phyloP scores from a whole-genome alignment of 1,140 invertebrate genomes.

The Eupristina koningsbergeri region DNA sequence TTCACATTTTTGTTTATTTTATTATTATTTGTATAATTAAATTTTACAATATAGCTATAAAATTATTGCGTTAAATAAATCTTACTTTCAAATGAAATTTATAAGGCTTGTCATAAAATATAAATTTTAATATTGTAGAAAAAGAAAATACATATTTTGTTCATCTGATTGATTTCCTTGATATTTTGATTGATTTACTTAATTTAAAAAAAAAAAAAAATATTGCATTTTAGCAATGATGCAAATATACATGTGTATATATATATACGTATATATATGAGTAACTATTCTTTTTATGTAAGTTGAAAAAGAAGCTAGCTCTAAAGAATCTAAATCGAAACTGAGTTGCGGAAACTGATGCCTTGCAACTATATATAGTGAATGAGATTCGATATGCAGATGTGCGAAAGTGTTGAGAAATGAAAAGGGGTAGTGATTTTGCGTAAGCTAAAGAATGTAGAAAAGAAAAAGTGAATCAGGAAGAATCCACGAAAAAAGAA shows the following conservation, averaged over 20 bases:
- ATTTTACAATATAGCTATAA: too few relatives aligned
- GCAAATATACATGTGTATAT: background rate
- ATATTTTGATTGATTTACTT: too few relatives aligned
- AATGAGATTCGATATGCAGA: conserved; percentile 48
- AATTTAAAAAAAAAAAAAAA: too few relatives aligned
- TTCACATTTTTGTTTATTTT: too few relatives aligned
- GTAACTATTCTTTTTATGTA: background rate
- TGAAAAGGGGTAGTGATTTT: conserved; percentile 42
- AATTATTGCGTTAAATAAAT: too few relatives aligned
- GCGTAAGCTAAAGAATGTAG: conserved; percentile 17
- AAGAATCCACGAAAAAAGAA: background rate
- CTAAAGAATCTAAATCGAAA: conserved; percentile 33
- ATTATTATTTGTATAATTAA: too few relatives aligned
- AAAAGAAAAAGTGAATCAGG: background rate
- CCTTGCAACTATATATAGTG: background rate
- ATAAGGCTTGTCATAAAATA: too few relatives aligned
- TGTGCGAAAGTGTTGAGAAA: conserved; percentile 36
- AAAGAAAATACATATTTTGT: too few relatives aligned
- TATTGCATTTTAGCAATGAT: background rate
- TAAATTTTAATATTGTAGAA: too few relatives aligned
- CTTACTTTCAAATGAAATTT: too few relatives aligned
- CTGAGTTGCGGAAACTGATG: conserved; percentile 8
- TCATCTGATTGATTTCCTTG: too few relatives aligned
- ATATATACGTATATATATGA: too few relatives aligned
- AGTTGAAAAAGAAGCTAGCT: background rate